phyloP scores from a whole-genome alignment of 2,888 invertebrate genomes.

The Andrena camellia region DNA sequence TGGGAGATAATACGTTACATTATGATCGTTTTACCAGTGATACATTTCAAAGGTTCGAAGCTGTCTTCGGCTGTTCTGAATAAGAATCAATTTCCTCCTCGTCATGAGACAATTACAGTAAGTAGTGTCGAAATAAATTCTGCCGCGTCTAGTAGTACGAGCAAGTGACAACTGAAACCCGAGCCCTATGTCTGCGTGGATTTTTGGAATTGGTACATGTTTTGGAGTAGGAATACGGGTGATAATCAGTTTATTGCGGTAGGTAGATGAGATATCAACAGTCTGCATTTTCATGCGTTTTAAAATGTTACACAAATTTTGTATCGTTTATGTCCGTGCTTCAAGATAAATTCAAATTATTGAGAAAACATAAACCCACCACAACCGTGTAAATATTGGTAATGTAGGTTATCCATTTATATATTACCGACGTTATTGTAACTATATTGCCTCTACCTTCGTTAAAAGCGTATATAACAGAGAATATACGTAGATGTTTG shows the following conservation, averaged over 20 bases:
- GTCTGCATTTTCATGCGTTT: not conserved
- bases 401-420: not conserved
- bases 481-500: too few species aligned
- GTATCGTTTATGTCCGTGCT: not conserved
- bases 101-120: not conserved
- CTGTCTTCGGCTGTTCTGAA: not conserved
- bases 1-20: not conserved
- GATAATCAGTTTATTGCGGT: too few species aligned
- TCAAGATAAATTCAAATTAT: not conserved
- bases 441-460: not conserved
- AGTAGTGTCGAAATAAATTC: too few species aligned
- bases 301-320: not conserved
- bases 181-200: too few species aligned
- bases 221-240: too few species aligned
- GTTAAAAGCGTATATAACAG: too few species aligned
- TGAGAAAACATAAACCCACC: not conserved
- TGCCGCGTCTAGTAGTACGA: too few species aligned
- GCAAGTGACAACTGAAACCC: too few species aligned
- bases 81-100: not conserved
- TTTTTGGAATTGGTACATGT: too few species aligned
- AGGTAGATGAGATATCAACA: not conserved
- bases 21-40: not conserved
- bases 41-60: not conserved
- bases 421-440: not conserved
- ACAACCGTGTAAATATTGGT: not conserved